Evolutionary conservation across 2,888 invertebrate genomes (phyloP).

Genomic region (Globia sparganii): DNA sequence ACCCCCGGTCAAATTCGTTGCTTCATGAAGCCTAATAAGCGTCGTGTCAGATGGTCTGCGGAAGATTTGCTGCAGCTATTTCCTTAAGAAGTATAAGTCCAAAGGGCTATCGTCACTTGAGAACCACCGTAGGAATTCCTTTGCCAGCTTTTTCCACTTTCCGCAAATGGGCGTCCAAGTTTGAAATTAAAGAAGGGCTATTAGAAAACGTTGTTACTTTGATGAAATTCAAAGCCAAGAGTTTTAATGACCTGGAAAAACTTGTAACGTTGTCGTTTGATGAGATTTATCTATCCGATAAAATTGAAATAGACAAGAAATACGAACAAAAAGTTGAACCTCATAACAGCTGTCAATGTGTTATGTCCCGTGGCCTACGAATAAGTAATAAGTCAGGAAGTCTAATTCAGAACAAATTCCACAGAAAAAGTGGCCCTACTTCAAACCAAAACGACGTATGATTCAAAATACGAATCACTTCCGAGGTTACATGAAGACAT

Average conservation of each 20-base stretch:
- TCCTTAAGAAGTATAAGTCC: background rate
- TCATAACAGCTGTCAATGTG: background rate
- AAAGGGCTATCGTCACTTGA: background rate
- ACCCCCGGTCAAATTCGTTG: slow-evolving; percentile 3
- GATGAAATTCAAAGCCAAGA: background rate
- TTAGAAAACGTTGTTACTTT: background rate
- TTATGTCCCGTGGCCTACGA: background rate
- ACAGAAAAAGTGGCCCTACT: no score
- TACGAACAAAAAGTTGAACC: slow-evolving; percentile 1
- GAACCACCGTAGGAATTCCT: background rate
- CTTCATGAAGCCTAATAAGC: background rate
- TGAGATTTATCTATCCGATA: background rate
- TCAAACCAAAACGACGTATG: no score
- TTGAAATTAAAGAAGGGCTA: background rate
- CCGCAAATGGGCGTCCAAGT: slow-evolving; percentile 1
- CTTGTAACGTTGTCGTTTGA: background rate
- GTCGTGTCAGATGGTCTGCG: background rate
- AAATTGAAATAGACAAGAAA: background rate
- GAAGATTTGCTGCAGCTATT: slow-evolving; percentile 5
- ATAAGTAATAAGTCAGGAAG: no score
- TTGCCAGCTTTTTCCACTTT: background rate
- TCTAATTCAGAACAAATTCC: no score
- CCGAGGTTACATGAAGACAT: no score
- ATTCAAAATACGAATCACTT: no score
- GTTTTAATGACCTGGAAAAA: background rate